A percentile compares a stretch with the other conserved stretches of the same genome.
phyloP scores from a whole-genome alignment of 2,888 invertebrate species.

The Melolontha melolontha region DNA sequence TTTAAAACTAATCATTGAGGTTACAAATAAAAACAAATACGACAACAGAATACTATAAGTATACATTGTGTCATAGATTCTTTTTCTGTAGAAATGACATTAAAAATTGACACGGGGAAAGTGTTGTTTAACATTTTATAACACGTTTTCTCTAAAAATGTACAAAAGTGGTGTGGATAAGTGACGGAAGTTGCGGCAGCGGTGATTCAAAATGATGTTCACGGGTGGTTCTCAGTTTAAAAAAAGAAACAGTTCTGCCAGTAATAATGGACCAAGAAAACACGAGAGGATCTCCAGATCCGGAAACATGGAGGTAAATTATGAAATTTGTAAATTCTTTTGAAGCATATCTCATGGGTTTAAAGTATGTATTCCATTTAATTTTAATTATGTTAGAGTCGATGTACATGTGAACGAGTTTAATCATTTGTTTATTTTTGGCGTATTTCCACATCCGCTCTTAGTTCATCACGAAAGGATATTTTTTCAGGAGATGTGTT shows the following conservation, averaged over 20 bases:
- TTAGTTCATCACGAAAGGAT: conserved; percentile 22
- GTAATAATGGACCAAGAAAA: conserved; percentile 60
- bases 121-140: too few relatives aligned
- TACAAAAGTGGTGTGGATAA: conserved; percentile 26
- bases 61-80: too few relatives aligned
- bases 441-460: conserved; percentile 17
- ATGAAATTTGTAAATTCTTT: not conserved
- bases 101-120: too few relatives aligned
- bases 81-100: too few relatives aligned
- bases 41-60: not conserved
- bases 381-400: conserved; percentile 1
- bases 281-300: conserved; percentile 55
- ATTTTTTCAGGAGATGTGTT: not conserved
- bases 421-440: conserved; percentile 42
- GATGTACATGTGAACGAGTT: conserved; percentile 35
- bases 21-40: conserved; percentile 15
- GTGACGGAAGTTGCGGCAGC: not conserved
- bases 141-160: conserved; percentile 13
- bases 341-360: not conserved
- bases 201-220: conserved; percentile 73
- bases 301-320: conserved; percentile 51
- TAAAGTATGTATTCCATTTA: not conserved
- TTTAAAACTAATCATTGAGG: conserved; percentile 16
- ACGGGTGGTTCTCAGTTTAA: conserved; percentile 75
- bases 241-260: conserved; percentile 65